Evolutionary conservation across 2,113 vertebrate genomes (phyloP).

Genomic region (Sisor rabdophorus): DNA sequence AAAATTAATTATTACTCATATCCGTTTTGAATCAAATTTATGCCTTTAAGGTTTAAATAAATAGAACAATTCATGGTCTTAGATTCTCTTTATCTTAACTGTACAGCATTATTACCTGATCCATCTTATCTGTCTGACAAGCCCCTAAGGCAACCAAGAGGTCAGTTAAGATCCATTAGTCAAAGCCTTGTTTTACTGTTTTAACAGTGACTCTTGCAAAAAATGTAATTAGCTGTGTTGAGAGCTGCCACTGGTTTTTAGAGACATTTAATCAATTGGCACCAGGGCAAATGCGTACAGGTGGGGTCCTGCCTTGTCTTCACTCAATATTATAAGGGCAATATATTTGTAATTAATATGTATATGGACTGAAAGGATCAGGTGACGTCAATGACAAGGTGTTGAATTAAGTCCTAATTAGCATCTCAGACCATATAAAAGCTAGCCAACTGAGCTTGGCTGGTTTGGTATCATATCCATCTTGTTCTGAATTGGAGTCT

Average conservation of each 20-base stretch:
- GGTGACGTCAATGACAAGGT: constrained; percentile 65
- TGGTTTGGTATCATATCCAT: neutral
- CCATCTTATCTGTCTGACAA: constrained; percentile 38
- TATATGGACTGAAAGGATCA: constrained; percentile 51
- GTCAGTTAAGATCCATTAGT: constrained; percentile 20
- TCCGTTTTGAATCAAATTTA: neutral
- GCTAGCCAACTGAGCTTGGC: constrained; percentile 10
- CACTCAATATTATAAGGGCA: constrained; percentile 44
- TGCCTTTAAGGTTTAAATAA: neutral
- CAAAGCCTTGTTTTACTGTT: constrained; percentile 17
- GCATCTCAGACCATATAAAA: constrained; percentile 58
- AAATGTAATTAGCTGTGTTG: constrained; percentile 58
- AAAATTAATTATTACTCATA: neutral
- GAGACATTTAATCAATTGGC: constrained; percentile 56
- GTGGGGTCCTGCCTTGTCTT: constrained; percentile 56
- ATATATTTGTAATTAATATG: constrained; percentile 37
- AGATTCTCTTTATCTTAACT: neutral
- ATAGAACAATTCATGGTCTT: neutral
- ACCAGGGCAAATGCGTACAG: constrained; percentile 23
- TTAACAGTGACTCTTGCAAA: constrained; percentile 11
- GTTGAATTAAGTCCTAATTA: constrained; percentile 57
- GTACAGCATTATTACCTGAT: constrained; percentile 40
- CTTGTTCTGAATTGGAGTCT: neutral
- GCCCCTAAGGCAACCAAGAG: constrained; percentile 10
- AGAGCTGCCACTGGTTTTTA: constrained; percentile 46